Percentiles rank a stretch among this genome's conserved stretches.
These are phyloP conservation scores for Numenius phaeopus DNA, from an alignment of 2,797 vertebrate species.

Conservation along the genomic window DNA sequence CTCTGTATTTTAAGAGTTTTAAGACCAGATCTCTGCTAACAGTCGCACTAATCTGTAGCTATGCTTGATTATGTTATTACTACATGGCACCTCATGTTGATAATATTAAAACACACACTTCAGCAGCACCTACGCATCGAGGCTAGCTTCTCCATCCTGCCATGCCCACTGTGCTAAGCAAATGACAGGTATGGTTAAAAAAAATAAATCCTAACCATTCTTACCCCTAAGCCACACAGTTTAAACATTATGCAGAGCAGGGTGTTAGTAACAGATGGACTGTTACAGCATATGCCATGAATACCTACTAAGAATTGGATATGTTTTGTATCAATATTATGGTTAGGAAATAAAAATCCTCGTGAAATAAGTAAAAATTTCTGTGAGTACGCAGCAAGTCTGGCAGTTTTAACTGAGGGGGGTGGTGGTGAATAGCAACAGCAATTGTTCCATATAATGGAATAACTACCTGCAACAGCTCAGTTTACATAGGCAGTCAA, in stretches of 20 bases:
- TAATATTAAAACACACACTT: not conserved
- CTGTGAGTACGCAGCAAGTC: not conserved
- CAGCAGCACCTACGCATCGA: not conserved
- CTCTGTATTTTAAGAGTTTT: not conserved
- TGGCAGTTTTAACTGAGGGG: not conserved
- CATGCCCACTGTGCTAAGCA: not conserved
- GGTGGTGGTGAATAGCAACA: not conserved
- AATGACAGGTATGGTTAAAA: not conserved
- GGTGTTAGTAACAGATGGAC: constrained; percentile 15
- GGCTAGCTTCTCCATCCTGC: not conserved
- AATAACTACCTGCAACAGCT: not conserved
- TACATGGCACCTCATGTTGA: not conserved
- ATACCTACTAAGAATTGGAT: not conserved
- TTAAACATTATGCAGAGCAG: not conserved
- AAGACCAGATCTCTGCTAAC: not conserved
- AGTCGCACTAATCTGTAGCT: not conserved
- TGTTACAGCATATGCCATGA: not conserved
- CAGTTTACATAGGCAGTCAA: not conserved
- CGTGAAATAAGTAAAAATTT: not conserved
- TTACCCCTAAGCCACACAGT: not conserved
- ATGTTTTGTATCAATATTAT: constrained; percentile 15
- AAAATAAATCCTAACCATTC: not conserved
- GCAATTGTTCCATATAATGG: not conserved
- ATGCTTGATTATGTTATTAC: not conserved
- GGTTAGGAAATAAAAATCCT: not conserved